phyloP scores from a whole-genome alignment of 2,113 vertebrate species.

The Cynopterus brachyotis region DNA sequence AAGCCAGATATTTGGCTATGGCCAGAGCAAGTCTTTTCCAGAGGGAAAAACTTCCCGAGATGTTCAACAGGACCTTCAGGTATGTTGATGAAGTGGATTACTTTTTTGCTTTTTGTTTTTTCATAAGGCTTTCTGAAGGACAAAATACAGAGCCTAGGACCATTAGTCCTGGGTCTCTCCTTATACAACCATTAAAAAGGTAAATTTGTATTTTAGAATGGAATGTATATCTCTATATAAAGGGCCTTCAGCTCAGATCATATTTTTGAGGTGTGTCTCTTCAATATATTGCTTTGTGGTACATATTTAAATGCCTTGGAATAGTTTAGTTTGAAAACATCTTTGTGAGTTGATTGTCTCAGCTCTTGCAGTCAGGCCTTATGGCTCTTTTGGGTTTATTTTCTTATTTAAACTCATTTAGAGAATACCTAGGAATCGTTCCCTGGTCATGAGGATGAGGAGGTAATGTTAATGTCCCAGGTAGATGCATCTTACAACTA shows the following conservation, averaged over 20 bases:
- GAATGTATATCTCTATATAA: constrained; percentile 28
- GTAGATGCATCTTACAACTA: background rate
- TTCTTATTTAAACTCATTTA: constrained; percentile 42
- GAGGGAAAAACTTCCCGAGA: constrained; percentile 87
- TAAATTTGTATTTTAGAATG: background rate
- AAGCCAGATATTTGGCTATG: constrained; percentile 89
- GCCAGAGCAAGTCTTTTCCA: constrained; percentile 86
- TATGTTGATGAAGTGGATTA: constrained; percentile 69
- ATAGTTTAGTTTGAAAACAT: constrained; percentile 30
- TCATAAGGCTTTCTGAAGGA: background rate
- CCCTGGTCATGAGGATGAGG: background rate
- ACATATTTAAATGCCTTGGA: background rate
- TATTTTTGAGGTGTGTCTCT: background rate
- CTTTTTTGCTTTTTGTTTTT: background rate
- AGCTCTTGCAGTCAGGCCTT: background rate
- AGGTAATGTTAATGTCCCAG: background rate
- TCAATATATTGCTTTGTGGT: constrained; percentile 5
- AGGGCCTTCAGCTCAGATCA: background rate
- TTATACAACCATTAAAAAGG: background rate
- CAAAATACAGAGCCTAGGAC: background rate
- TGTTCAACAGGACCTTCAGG: constrained; percentile 85
- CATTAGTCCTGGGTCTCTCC: background rate
- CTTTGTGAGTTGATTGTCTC: constrained; percentile 4
- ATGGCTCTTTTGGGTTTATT: background rate
- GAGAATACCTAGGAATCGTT: background rate